Evolutionary conservation across 2,888 invertebrate species (phyloP), one percentile per base, ranked within the genome.

Genomic region (Drosophila flavopinicola): DNA sequence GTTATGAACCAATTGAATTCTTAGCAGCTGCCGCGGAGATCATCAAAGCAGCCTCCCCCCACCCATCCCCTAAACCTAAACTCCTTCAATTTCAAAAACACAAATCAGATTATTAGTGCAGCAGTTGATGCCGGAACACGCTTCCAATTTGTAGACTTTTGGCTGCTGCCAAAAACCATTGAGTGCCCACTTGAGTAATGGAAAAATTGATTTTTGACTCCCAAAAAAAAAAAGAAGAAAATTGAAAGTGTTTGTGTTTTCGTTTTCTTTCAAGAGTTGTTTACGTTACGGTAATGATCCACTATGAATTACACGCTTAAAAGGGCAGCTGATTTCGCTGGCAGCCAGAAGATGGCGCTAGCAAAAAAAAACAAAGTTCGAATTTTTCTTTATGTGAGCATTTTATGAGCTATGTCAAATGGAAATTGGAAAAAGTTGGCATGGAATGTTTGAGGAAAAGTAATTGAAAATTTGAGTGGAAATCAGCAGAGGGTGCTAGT

Each of bases 111-210:
- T 83, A 83, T 78, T 76, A 69, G 33, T n/a, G n/a, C n/a, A 51
- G 37, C 10, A 69, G 53, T 44, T 79, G 60, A 66, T 70, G 78
- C 79, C 73, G 63, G 66, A 57, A 65, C 37, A 64, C 25, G 27
- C 30, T 33, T 45, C 42, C 39, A 29, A 38, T 39, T 11, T 38
- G 35, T 35, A 1, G 38, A 25, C 17, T 25, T 52, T 39, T 51
- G 54, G 41, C 47, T 35, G 20, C 53, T 56, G 47, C 54, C 52
- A 48, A 54, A 51, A 42, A 15, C 51, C 11, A 56, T 69, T 63
- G 78, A 77, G 78, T 66, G 77, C 45, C 63, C 85, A 75, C 79
- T 79, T 85, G 79, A 85, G 48, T 72, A 63, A 82, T 66, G 45
- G 59, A 44, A 57, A 56, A 67, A 49, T 47, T 61, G 66, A 61